Evolutionary conservation across 2,113 vertebrate species (phyloP).

Genomic region (Empidonax traillii): DNA sequence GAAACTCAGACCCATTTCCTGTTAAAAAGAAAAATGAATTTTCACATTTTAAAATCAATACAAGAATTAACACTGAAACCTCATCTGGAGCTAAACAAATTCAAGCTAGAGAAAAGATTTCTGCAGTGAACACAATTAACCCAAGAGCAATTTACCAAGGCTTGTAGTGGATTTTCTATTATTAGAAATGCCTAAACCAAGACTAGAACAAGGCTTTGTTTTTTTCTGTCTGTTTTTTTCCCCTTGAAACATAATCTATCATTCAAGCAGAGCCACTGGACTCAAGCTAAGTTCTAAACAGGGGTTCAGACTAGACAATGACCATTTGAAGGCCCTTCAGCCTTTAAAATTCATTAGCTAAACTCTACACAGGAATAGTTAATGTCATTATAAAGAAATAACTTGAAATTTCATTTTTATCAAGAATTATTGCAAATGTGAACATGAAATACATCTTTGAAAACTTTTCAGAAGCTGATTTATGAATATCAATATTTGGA

Average conservation of each 20-base stretch:
- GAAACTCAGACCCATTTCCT: slow-evolving; percentile 3
- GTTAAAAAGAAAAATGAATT: slow-evolving; percentile 39
- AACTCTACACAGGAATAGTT: neutral
- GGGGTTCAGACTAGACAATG: neutral
- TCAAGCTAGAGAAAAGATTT: slow-evolving; percentile 3
- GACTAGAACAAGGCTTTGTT: neutral
- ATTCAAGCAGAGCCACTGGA: neutral
- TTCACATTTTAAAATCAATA: slow-evolving; percentile 20
- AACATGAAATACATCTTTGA: neutral
- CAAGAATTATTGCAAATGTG: neutral
- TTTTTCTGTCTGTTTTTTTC: neutral
- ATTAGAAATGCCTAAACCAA: slow-evolving; percentile 10
- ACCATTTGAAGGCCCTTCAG: neutral
- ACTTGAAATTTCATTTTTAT: neutral
- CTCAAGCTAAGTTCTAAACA: neutral
- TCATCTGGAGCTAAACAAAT: slow-evolving; percentile 31
- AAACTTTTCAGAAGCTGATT: neutral
- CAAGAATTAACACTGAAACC: slow-evolving; percentile 20
- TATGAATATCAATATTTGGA: neutral
- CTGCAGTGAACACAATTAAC: slow-evolving; percentile 24
- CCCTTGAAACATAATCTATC: neutral
- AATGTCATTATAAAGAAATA: neutral
- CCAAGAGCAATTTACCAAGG: slow-evolving; percentile 15
- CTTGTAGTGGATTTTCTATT: slow-evolving; percentile 19
- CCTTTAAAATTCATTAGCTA: neutral